phyloP scores from a whole-genome alignment of 2,888 invertebrate genomes.

The Chorisops tibialis region DNA sequence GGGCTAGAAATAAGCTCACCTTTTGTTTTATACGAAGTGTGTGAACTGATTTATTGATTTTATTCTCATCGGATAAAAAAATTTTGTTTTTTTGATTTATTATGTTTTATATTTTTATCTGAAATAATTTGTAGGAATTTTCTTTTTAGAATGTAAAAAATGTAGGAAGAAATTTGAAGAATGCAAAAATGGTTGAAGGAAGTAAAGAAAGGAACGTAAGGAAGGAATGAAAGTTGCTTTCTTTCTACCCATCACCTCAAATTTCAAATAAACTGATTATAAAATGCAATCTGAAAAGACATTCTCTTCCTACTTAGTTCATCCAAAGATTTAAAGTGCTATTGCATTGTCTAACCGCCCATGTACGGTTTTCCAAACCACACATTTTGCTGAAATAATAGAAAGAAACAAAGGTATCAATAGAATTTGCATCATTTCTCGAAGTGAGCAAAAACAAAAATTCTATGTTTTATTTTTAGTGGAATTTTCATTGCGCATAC shows the following conservation, averaged over 20 bases:
- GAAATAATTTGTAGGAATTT: background rate
- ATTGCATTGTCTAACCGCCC: background rate
- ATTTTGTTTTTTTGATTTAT: background rate
- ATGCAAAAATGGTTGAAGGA: no score
- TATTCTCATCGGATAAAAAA: no score
- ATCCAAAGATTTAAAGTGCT: no score
- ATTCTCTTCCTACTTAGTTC: no score
- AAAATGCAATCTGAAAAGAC: no score
- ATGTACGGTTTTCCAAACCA: background rate
- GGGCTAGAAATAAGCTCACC: background rate
- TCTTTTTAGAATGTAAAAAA: no score
- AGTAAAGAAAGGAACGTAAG: no score
- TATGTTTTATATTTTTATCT: background rate
- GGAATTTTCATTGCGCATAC: constrained; percentile 15
- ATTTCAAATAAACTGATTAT: no score
- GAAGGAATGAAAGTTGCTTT: background rate
- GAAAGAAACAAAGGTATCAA: constrained; percentile 2
- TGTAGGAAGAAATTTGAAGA: no score
- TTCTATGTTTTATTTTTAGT: constrained; percentile 4
- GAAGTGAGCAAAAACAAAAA: constrained; percentile 2
- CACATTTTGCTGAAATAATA: background rate
- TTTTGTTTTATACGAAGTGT: constrained; percentile 4
- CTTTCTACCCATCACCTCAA: background rate
- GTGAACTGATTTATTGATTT: constrained; percentile 15
- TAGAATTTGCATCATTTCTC: background rate